Evolutionary conservation across 1,140 invertebrate species (phyloP).

Genomic region (Ips nitidus): DNA sequence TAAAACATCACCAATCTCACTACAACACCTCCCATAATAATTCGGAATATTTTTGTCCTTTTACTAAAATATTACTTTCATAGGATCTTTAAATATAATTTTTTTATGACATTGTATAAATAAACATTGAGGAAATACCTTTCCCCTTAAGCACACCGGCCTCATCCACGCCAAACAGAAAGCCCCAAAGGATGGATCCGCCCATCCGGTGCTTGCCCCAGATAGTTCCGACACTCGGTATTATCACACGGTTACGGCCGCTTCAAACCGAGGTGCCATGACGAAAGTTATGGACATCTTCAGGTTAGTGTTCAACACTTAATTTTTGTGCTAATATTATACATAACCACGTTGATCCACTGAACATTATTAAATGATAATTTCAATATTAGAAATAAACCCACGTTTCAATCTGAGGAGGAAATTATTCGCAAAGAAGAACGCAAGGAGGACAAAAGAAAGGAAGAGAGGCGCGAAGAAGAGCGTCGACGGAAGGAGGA

Average conservation of each 20-base stretch:
- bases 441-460: slow-evolving; percentile 27
- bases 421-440: slow-evolving; percentile 32
- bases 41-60: too few species aligned
- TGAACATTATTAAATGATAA: neutral
- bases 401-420: slow-evolving; percentile 33
- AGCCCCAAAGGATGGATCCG: slow-evolving; percentile 63
- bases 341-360: neutral
- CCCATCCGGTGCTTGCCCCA: slow-evolving; percentile 59
- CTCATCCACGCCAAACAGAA: slow-evolving; percentile 50
- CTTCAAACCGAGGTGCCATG: slow-evolving; percentile 65
- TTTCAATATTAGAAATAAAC: slow-evolving; percentile 23
- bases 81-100: too few species aligned
- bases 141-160: slow-evolving; percentile 54
- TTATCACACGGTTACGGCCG: slow-evolving; percentile 64
- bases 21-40: too few species aligned
- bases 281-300: slow-evolving; percentile 90
- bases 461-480: slow-evolving; percentile 30
- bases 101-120: too few species aligned
- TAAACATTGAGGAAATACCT: neutral
- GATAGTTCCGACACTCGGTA: slow-evolving; percentile 68
- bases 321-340: neutral
- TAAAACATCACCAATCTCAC: too few species aligned
- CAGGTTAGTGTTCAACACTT: slow-evolving; percentile 56
- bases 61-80: too few species aligned
- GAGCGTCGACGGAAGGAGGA: slow-evolving; percentile 29